Percentiles rank a stretch among this genome's conserved stretches.
These are phyloP conservation scores for Irena cyanogastra DNA, from an alignment of 2,113 vertebrate species.

Conservation along the genomic window DNA sequence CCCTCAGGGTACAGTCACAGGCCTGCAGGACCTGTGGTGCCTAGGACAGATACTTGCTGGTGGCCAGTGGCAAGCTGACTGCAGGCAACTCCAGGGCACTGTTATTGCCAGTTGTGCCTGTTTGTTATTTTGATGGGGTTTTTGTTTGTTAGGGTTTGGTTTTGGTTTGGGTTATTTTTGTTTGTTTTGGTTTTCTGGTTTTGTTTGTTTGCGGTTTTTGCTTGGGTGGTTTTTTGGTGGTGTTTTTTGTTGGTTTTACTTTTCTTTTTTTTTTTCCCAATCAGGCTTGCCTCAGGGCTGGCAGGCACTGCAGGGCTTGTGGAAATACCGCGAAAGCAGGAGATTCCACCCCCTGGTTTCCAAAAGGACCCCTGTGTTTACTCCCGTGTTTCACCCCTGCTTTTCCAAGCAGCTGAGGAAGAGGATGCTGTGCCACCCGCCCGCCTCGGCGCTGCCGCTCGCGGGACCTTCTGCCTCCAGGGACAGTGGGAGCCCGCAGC, in stretches of 20 bases:
- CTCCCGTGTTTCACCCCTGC: neutral
- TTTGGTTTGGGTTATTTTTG: neutral
- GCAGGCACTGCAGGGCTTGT: neutral
- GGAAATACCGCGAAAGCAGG: neutral
- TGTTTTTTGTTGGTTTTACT: neutral
- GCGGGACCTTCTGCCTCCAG: too few species aligned
- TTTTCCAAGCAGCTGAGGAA: neutral
- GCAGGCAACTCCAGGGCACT: neutral
- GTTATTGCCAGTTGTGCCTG: neutral
- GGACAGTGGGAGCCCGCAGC: accelerated
- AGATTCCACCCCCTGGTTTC: neutral
- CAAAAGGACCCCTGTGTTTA: neutral
- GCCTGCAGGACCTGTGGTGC: neutral
- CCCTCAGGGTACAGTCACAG: neutral
- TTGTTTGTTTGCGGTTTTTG: neutral
- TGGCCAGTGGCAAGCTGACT: neutral
- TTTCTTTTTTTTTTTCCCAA: neutral
- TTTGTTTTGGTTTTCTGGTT: neutral
- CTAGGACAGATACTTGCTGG: neutral
- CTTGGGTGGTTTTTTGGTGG: neutral
- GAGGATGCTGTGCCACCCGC: neutral
- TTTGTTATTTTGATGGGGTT: neutral
- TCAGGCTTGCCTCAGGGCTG: neutral
- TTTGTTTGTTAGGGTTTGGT: neutral
- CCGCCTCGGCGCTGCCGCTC: neutral